Percentiles rank a stretch among this genome's conserved stretches.
Evolutionary conservation across 2,888 invertebrate species (phyloP).

Genomic region (Hylaea fasciaria): DNA sequence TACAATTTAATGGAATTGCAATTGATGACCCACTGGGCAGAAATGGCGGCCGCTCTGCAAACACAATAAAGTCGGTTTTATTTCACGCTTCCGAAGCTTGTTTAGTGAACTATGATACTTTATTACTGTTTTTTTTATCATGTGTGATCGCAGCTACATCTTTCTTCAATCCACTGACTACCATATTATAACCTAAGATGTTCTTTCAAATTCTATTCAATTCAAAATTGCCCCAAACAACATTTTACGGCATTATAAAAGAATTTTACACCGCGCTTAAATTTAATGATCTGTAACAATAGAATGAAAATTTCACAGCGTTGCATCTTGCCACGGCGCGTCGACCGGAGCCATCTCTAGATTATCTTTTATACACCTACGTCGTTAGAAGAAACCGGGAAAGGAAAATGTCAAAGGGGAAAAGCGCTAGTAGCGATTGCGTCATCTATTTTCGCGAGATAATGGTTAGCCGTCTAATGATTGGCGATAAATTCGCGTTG

Average conservation of each 20-base stretch:
- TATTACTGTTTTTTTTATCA: not conserved
- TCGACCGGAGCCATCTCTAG: conserved; percentile 45
- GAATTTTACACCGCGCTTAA: conserved; percentile 42
- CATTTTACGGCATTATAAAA: conserved; percentile 40
- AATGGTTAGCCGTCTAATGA: not conserved
- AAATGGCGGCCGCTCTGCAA: not conserved
- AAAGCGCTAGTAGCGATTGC: conserved; percentile 17
- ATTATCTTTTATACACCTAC: conserved; percentile 51
- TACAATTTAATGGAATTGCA: not conserved
- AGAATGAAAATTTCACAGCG: conserved; percentile 59
- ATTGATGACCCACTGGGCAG: conserved; percentile 2
- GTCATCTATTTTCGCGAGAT: not conserved
- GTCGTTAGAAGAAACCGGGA: conserved; percentile 49
- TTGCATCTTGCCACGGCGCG: conserved; percentile 47
- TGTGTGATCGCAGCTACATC: not conserved
- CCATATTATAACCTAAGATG: conserved; percentile 7
- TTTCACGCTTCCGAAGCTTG: not conserved
- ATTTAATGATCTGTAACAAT: conserved; percentile 47
- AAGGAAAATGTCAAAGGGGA: conserved; percentile 42
- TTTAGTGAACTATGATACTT: not conserved
- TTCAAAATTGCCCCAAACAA: conserved; percentile 38
- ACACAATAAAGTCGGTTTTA: conserved; percentile 1
- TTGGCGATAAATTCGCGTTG: not conserved
- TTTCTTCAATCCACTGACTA: conserved; percentile 1
- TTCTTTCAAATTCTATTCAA: conserved; percentile 22